Conservation (phyloP, 1,140 invertebrate genomes). For the Meloidogyne exigua region DNA sequence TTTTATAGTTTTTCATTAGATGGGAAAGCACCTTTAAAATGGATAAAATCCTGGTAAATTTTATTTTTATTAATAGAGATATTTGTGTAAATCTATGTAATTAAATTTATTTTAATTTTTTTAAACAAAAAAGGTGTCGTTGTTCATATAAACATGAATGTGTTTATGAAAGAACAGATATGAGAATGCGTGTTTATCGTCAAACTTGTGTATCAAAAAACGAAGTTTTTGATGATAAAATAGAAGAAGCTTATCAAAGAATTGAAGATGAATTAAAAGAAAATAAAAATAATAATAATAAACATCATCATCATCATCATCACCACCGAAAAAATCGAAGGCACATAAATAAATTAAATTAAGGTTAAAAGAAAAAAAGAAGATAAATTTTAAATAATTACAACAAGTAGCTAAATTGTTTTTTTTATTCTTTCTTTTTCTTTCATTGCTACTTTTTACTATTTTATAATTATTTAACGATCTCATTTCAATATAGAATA, state of each 20-base stretch:
- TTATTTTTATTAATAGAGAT: too few relatives aligned
- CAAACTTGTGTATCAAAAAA: slow-evolving; percentile 40
- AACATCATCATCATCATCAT: slow-evolving; percentile 13
- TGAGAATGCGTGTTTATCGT: slow-evolving; percentile 50
- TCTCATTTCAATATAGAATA: too few relatives aligned
- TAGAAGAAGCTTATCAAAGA: neutral
- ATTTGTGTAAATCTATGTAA: too few relatives aligned
- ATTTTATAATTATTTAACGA: neutral
- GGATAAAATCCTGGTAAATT: slow-evolving; percentile 56
- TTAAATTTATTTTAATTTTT: slow-evolving; percentile 14
- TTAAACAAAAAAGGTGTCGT: slow-evolving; percentile 37
- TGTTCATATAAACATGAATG: slow-evolving; percentile 40
- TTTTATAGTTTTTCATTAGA: slow-evolving; percentile 48
- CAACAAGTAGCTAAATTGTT: too few relatives aligned
- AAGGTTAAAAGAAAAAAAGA: too few relatives aligned
- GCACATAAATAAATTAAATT: neutral
- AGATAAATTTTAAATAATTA: too few relatives aligned
- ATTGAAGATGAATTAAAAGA: neutral
- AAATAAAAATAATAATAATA: slow-evolving; percentile 4
- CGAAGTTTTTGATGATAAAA: slow-evolving; percentile 5
- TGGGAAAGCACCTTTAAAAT: slow-evolving; percentile 45
- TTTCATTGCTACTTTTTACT: neutral
- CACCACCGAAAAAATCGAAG: slow-evolving; percentile 19
- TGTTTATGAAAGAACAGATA: slow-evolving; percentile 50
- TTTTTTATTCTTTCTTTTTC: too few relatives aligned